phyloP scores from a whole-genome alignment of 2,888 invertebrate genomes.

The Ramazzottius varieornatus region DNA sequence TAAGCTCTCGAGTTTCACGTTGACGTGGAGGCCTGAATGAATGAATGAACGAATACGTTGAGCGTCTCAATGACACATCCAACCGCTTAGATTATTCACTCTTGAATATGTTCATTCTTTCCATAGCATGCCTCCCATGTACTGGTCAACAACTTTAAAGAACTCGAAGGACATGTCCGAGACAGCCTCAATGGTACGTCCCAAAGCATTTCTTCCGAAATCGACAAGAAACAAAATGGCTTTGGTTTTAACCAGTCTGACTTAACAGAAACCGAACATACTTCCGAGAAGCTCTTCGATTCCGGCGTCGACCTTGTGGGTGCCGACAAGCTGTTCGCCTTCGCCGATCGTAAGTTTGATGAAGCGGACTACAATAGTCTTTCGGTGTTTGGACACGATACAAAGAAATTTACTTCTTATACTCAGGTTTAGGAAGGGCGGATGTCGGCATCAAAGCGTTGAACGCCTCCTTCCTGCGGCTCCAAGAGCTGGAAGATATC shows the following conservation, averaged over 20 bases:
- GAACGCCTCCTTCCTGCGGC: neutral
- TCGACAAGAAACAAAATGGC: too few species aligned
- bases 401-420: too few species aligned
- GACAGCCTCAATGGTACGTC: neutral
- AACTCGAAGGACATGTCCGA: neutral
- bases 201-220: neutral
- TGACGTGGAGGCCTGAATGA: too few species aligned
- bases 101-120: neutral
- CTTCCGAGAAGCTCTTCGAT: neutral
- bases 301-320: neutral
- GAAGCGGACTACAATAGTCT: neutral
- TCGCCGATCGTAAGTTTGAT: neutral
- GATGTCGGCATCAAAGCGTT: neutral
- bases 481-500: neutral
- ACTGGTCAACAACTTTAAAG: neutral
- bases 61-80: neutral
- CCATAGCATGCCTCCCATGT: neutral
- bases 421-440: neutral
- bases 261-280: neutral
- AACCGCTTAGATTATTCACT: neutral
- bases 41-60: too few species aligned
- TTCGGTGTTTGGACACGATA: neutral
- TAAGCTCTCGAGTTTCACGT: neutral
- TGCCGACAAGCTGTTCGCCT: neutral
- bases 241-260: neutral